Conservation (phyloP, 2,888 invertebrate species). For the Ophion slaviceki region DNA sequence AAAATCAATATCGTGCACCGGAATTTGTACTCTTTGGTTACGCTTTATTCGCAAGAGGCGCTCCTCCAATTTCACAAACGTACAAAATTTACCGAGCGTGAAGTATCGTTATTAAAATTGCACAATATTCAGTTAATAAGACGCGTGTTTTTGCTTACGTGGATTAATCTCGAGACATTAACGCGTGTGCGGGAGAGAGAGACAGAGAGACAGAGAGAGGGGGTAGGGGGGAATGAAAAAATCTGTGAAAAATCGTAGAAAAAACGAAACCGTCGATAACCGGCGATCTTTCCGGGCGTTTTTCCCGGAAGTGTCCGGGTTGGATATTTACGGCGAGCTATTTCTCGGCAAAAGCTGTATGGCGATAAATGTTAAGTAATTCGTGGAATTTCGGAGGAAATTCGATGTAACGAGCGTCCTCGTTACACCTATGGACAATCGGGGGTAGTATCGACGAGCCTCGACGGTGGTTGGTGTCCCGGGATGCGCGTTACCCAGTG, state of each 20-base stretch:
- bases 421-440: conserved; percentile 39
- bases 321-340: neutral
- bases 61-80: conserved; percentile 56
- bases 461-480: conserved; percentile 49
- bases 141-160: neutral
- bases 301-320: neutral
- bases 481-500: conserved; percentile 63
- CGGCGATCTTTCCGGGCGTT: neutral
- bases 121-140: conserved; percentile 9
- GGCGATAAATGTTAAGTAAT: neutral
- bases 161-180: neutral
- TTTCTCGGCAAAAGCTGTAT: neutral
- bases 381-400: conserved; percentile 43
- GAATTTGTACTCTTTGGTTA: conserved; percentile 45
- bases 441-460: conserved; percentile 64
- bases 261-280: neutral
- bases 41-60: conserved; percentile 68
- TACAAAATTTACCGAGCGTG: conserved; percentile 66
- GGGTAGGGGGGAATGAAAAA: neutral
- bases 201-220: neutral
- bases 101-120: conserved; percentile 6
- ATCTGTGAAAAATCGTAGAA: neutral
- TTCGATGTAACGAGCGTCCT: conserved; percentile 51
- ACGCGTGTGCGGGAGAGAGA: neutral
- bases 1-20: conserved; percentile 1